A percentile compares a stretch with the other conserved stretches of the same genome.
Evolutionary conservation across 2,888 invertebrate species (phyloP).

Genomic region (Pristionchus exspectatus): DNA sequence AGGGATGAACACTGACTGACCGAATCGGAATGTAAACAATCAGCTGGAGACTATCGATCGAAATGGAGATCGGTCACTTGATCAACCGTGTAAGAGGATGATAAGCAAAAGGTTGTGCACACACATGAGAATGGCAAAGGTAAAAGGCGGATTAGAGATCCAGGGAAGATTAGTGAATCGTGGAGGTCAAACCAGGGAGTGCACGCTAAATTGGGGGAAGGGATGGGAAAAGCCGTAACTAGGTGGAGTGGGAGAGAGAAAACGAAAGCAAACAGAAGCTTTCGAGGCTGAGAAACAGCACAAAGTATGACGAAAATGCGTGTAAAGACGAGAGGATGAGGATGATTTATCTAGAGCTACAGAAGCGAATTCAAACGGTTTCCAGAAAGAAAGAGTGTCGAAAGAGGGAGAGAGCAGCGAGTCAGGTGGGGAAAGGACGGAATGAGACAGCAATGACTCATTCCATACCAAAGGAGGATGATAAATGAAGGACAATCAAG

Average conservation of each 20-base stretch:
- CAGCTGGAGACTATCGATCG: conserved; percentile 33
- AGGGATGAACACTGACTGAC: conserved; percentile 40
- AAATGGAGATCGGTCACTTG: neutral
- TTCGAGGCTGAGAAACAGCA: conserved; percentile 28
- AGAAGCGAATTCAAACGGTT: neutral
- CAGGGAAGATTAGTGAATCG: neutral
- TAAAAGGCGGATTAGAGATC: neutral
- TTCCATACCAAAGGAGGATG: conserved; percentile 23
- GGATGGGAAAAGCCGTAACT: conserved; percentile 17
- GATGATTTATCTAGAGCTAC: conserved; percentile 13
- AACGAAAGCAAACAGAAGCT: conserved; percentile 18
- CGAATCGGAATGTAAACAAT: conserved; percentile 42
- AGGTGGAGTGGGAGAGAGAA: conserved; percentile 16
- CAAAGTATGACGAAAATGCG: conserved; percentile 6
- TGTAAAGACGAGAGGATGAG: neutral
- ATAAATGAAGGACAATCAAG: conserved; percentile 20
- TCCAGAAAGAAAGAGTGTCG: neutral
- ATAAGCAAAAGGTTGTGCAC: neutral
- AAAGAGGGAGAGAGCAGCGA: neutral
- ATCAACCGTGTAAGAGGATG: neutral
- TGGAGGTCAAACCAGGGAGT: neutral
- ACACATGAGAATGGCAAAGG: neutral
- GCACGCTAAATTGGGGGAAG: neutral
- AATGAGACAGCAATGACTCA: conserved; percentile 25
- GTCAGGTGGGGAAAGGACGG: conserved; percentile 29